Percentiles rank a stretch among this genome's conserved stretches.
These are phyloP conservation scores for Globicephala melas DNA, from an alignment of 2,113 vertebrate species.

Conservation along the genomic window DNA sequence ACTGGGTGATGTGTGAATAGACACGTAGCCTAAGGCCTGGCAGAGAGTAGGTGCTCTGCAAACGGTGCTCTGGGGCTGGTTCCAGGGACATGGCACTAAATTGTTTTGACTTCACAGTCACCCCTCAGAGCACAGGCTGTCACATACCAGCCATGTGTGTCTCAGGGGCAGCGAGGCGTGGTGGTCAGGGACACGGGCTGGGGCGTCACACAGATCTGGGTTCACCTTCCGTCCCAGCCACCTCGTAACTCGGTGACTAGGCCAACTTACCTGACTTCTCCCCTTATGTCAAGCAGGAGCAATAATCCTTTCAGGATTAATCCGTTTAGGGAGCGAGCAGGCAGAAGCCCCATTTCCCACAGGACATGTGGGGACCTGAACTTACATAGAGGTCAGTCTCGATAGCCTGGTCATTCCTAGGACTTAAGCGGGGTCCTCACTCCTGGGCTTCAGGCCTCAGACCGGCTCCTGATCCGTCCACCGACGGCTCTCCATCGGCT, in stretches of 20 bases:
- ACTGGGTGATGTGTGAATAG: neutral
- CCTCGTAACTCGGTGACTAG: neutral
- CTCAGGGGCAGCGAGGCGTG: rapidly evolving
- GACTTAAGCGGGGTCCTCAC: neutral
- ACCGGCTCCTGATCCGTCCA: neutral
- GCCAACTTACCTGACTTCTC: neutral
- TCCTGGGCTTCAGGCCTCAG: neutral
- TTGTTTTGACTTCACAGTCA: neutral
- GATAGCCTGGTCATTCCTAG: neutral
- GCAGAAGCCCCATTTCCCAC: neutral
- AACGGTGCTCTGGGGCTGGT: neutral
- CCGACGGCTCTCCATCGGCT: neutral
- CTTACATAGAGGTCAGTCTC: neutral
- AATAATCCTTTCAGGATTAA: neutral
- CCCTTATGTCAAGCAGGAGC: neutral
- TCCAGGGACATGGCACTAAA: neutral
- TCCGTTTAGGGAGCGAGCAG: neutral
- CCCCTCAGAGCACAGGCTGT: no score
- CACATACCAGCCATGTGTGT: no score
- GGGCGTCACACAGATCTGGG: rapidly evolving
- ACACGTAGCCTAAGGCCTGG: neutral
- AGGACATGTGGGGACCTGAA: neutral
- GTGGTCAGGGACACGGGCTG: neutral
- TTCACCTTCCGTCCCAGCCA: neutral
- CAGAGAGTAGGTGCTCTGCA: neutral